phyloP scores from a whole-genome alignment of 64 coral and sea anemone genomes.

The Montipora sp. region DNA sequence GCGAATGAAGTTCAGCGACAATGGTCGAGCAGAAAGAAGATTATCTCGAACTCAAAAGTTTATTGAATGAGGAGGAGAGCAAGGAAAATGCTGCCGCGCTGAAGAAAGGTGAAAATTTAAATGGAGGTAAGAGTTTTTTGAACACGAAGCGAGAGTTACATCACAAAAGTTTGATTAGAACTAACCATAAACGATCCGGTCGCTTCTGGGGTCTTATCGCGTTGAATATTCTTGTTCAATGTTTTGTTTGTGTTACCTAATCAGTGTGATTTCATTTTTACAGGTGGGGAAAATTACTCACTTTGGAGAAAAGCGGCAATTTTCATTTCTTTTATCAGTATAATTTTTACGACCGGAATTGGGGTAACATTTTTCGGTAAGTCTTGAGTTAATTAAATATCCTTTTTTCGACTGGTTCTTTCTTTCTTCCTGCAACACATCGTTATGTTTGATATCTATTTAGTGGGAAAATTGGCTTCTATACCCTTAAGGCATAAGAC shows the following conservation, averaged over 20 bases:
- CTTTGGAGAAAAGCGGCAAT: conserved; percentile 60
- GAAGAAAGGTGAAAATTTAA: background rate
- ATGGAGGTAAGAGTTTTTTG: background rate
- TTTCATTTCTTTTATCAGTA: conserved; percentile 32
- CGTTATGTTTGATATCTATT: too few relatives aligned
- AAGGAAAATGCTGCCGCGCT: background rate
- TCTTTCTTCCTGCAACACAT: too few relatives aligned
- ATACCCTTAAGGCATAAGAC: too few relatives aligned
- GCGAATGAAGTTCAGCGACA: background rate
- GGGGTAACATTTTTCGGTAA: conserved; percentile 59
- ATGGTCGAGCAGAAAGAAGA: background rate
- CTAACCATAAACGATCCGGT: too few relatives aligned
- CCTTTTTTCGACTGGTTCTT: too few relatives aligned
- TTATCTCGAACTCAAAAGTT: background rate
- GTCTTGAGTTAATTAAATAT: background rate
- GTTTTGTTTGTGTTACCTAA: background rate
- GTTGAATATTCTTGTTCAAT: too few relatives aligned
- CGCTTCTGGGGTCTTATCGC: too few relatives aligned
- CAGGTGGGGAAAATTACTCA: conserved; percentile 4
- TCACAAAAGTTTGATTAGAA: too few relatives aligned
- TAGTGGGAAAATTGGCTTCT: too few relatives aligned
- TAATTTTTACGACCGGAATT: conserved; percentile 52
- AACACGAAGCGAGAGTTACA: too few relatives aligned
- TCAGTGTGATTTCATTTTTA: background rate
- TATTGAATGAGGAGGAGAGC: background rate